phyloP scores from a whole-genome alignment of 2,888 invertebrate species.

The Eristalis intricaria region DNA sequence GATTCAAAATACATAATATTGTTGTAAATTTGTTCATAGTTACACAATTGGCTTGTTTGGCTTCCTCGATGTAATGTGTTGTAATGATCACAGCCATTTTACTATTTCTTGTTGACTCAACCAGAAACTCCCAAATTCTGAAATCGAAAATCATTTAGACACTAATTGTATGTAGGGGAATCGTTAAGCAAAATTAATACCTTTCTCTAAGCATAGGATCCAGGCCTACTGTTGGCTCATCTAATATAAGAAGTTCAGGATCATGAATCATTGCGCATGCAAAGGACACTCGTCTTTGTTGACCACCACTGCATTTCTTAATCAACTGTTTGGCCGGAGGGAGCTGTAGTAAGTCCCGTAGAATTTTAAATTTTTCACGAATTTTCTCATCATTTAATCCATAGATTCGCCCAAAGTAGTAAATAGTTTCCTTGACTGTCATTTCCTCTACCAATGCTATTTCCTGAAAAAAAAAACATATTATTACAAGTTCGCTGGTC shows the following conservation, averaged over 20 bases:
- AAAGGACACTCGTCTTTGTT: constrained; percentile 93
- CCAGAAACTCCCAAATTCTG: constrained; percentile 94
- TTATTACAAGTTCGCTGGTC: constrained; percentile 25
- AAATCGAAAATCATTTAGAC: background rate
- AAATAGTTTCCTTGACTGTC: constrained; percentile 90
- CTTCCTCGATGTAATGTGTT: constrained; percentile 97
- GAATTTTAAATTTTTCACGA: constrained; percentile 85
- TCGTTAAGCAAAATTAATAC: constrained; percentile 79
- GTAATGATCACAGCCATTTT: constrained; percentile 94
- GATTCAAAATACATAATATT: background rate
- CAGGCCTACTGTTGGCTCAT: constrained; percentile 97
- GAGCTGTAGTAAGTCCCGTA: constrained; percentile 88
- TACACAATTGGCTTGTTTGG: constrained; percentile 90
- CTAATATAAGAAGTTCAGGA: constrained; percentile 93
- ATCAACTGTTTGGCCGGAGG: constrained; percentile 86
- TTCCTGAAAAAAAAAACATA: constrained; percentile 83
- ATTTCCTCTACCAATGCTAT: constrained; percentile 90
- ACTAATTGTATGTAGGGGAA: background rate
- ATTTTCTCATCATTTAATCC: constrained; percentile 87
- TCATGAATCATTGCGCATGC: constrained; percentile 94
- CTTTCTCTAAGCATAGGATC: constrained; percentile 93
- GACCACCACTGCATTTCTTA: constrained; percentile 92
- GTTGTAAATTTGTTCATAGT: constrained; percentile 73
- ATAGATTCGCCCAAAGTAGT: constrained; percentile 93
- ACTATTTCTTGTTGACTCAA: constrained; percentile 86